These are phyloP conservation scores for Lynx canadensis DNA, from an alignment of 2,113 vertebrate genomes.

Conservation along the genomic window DNA sequence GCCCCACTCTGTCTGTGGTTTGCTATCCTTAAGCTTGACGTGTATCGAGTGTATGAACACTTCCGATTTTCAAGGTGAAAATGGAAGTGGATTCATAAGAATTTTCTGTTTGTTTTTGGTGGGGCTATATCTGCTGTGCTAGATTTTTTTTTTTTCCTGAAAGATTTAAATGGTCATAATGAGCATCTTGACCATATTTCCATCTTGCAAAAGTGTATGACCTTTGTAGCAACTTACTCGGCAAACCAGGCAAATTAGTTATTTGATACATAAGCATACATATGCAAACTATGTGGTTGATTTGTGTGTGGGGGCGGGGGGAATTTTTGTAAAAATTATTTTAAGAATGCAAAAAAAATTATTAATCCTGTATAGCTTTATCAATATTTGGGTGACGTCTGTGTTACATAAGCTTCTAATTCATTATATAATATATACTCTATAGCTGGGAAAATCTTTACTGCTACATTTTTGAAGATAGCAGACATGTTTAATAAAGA, in stretches of 20 bases:
- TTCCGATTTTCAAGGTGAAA: constrained; percentile 36
- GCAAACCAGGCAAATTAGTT: background rate
- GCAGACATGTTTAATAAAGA: constrained; percentile 8
- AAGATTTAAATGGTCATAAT: background rate
- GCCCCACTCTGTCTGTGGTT: background rate
- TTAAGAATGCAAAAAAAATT: background rate
- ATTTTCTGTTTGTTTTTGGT: background rate
- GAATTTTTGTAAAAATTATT: constrained; percentile 20
- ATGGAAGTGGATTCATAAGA: background rate
- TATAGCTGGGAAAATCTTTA: background rate
- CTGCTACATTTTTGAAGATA: background rate
- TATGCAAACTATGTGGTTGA: background rate
- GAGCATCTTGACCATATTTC: background rate
- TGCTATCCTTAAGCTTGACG: background rate
- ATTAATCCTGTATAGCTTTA: background rate
- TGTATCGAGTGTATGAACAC: background rate
- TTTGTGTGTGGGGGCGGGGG: background rate
- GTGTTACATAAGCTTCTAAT: background rate
- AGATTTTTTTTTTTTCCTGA: background rate
- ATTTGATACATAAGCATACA: background rate
- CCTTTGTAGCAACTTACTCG: background rate
- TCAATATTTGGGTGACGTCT: constrained; percentile 33
- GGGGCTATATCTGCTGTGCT: background rate
- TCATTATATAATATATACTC: background rate
- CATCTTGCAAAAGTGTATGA: background rate